Conservation (phyloP, 2,888 invertebrate species). For the Trilocha varians region DNA sequence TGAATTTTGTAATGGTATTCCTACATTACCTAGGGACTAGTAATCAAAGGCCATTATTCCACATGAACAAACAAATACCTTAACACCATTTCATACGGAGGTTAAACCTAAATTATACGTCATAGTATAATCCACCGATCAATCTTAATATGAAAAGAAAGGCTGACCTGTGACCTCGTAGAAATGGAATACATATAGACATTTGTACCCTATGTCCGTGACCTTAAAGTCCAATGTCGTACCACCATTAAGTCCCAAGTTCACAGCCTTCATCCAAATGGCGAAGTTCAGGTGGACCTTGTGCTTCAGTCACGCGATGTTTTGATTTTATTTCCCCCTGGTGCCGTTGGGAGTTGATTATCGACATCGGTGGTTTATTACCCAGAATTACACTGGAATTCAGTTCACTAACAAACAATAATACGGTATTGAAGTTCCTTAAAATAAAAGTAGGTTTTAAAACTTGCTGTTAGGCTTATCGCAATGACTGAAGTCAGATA, state of each 20-base stretch:
- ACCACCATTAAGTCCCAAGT: constrained; percentile 32
- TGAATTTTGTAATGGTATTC: too few species aligned
- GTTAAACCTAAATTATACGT: too few species aligned
- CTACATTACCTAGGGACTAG: too few species aligned
- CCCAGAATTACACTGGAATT: too few species aligned
- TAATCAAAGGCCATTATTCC: too few species aligned
- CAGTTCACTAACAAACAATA: too few species aligned
- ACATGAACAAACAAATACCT: background rate
- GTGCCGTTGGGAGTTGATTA: background rate
- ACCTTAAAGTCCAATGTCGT: constrained; percentile 23
- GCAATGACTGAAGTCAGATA: too few species aligned
- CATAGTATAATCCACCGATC: too few species aligned
- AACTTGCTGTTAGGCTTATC: too few species aligned
- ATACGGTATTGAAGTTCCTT: too few species aligned
- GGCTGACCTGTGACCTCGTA: background rate
- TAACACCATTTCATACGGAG: background rate
- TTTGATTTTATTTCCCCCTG: constrained; percentile 5
- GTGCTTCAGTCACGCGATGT: constrained; percentile 16
- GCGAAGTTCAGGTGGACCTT: constrained; percentile 16
- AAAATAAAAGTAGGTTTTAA: too few species aligned
- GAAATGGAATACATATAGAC: background rate
- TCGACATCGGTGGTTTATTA: background rate
- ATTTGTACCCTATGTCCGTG: background rate
- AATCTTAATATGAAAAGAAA: background rate
- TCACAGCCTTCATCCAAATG: constrained; percentile 32